Base-by-base conservation (phyloP, 2,113 vertebrate genomes). In the Nematolebias whitei region DNA sequence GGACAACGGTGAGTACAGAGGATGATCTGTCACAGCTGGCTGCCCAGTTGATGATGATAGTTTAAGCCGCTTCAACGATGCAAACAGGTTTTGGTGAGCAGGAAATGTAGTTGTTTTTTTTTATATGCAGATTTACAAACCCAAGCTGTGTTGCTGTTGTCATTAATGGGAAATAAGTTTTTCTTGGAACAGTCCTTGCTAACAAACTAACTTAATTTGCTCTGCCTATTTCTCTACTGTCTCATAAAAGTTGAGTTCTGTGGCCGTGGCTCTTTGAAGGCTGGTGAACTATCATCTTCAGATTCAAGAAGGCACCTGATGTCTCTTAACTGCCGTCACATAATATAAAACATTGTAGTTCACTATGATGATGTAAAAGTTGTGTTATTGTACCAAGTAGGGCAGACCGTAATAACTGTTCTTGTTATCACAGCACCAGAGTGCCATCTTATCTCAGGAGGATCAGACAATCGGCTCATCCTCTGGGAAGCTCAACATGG, bases 381-480 rank as follows among this genome's bases (percentile, higher is more conserved):
- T 11, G n/a, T 12, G 20, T 49, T 7, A 24, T 49, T 48, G 6
- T 47, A 35, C 1, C 15, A 44, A 26, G 41, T 24, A 3, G 1
- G 12, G 2, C 50, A 26, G 58, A 53, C 11, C 8, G 44, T 49
- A 18, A 68, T 55, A 47, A 22, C 1, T 40, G 2, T 55, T 43
- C 13, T 63, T 64, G 12, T 39, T 74, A 38, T 57, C 12, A 9
- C 76, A 99, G 97, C 85, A 90, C 56, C 85, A 69, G 95, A 95
- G 85, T 90, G 82, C 11, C 93, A 94, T 64, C 87, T 99, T 70
- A 85, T 98, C 78, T 99, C 98, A 69, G 97, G 96, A 88, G 95
- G 92, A 56, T 96, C 96, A 62, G 98, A 99, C 89, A 93, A 94
- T 80, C 88, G 77, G 2, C 77, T 99, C 49, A 93, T 99, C 81